These are phyloP conservation scores for Trissoscelio sp. DNA, from an alignment of 2,888 invertebrate species.

Conservation along the genomic window DNA sequence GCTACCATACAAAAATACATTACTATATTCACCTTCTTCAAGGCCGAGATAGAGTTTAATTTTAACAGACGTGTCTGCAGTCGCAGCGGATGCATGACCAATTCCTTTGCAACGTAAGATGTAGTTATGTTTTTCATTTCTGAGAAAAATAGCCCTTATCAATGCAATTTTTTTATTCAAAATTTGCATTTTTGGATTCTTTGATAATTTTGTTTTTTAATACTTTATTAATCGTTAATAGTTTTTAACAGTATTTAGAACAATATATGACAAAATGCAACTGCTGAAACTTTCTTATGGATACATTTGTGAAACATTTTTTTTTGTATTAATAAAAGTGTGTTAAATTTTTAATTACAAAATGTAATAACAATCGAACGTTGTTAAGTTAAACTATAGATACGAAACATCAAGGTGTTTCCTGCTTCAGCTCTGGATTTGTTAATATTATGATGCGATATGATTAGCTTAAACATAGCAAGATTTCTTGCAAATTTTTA, in stretches of 20 bases:
- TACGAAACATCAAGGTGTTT: neutral
- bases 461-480: neutral
- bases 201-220: too few relatives aligned
- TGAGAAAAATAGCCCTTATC: too few relatives aligned
- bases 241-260: too few relatives aligned
- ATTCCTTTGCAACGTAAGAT: constrained; percentile 24
- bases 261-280: too few relatives aligned
- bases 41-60: constrained; percentile 65
- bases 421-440: neutral
- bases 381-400: neutral
- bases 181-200: too few relatives aligned
- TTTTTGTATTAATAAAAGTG: too few relatives aligned
- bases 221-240: too few relatives aligned
- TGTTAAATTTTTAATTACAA: too few relatives aligned
- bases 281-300: too few relatives aligned
- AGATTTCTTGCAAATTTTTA: neutral
- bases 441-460: neutral
- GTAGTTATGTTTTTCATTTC: neutral
- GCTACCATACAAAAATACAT: constrained; percentile 63
- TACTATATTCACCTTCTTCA: constrained; percentile 60
- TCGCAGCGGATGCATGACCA: constrained; percentile 48
- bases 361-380: neutral
- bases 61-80: constrained; percentile 66
- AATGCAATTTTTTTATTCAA: too few relatives aligned
- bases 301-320: too few relatives aligned